Evolutionary conservation across 2,113 vertebrate genomes (phyloP), one percentile per base, ranked within the genome.

Genomic region (Meriones unguiculatus): DNA sequence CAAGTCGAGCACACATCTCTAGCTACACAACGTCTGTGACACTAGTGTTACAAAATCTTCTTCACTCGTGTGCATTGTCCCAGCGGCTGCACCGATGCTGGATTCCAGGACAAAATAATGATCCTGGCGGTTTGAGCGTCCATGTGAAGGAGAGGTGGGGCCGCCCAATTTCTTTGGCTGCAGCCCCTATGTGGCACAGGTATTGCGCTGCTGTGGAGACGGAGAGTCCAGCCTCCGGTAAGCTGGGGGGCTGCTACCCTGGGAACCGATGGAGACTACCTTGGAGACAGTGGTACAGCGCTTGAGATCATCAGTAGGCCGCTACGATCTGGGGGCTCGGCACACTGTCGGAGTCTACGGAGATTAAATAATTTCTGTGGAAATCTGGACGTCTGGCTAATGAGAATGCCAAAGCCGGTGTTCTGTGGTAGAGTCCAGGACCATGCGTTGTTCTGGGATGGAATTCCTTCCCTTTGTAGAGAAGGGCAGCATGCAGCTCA

Each of bases 101-200:
- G 93, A 54, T 93, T 50, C 54, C 38, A 64, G 25, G 22, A 28
- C 72, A 76, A 95, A 91, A 85, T 54, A n/a, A 92, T 72, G 59
- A 41, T 3, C 59, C 32, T 89, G 84, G 25, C 54, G n/a, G 70
- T 77, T 41, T 30, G 24, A 25, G 65, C 70, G 30, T 35, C 13
- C 52, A 17, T 35, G 50, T 70, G 12, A 30, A 10, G 20, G 65
- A 54, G 65, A 52, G 85, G 18, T 54, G 12, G 24, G 75, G 85
- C 64, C 75, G 75, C 38, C 18, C 69, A 52, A 46, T 67, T 1
- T 30, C 28, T 32, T 2, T 82, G 62, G 46, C 50, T 35, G 28
- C 9, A 7, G 64, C 17, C 30, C 30, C 41, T 67, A 30, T 67
- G 15, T 17, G 67, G 41, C 41, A 50, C 9, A 22, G 8, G 41